Conservation (phyloP, 2,888 invertebrate species). For the Aphrophora alni region DNA sequence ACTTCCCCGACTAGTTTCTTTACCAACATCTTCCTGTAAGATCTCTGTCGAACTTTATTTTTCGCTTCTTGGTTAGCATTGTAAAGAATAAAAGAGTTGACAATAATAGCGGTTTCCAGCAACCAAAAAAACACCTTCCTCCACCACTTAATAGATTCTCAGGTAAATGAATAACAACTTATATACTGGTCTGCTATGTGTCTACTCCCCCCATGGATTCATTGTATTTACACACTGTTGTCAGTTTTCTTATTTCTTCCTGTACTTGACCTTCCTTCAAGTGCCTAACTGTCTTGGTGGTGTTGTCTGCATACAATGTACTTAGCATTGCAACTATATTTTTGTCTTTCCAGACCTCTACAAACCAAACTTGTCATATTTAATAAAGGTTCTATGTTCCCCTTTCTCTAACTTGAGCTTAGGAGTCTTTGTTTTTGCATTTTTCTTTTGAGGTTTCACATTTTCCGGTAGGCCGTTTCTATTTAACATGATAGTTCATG, state of each 20-base stretch:
- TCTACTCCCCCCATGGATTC: conserved; percentile 18
- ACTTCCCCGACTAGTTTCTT: too few relatives aligned
- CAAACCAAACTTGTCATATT: not conserved
- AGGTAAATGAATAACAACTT: conserved; percentile 7
- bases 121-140: too few relatives aligned
- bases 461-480: conserved; percentile 11
- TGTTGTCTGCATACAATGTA: conserved; percentile 17
- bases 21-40: too few relatives aligned
- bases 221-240: conserved; percentile 14
- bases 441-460: conserved; percentile 9
- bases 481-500: conserved; percentile 15
- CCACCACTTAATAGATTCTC: conserved; percentile 14
- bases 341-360: conserved; percentile 11
- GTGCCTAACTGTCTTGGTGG: conserved; percentile 4
- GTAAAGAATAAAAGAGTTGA: too few relatives aligned
- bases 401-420: too few relatives aligned
- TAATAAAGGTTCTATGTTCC: not conserved
- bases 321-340: conserved; percentile 24
- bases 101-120: too few relatives aligned
- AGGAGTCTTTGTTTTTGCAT: too few relatives aligned
- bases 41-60: too few relatives aligned
- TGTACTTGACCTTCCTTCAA: too few relatives aligned
- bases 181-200: conserved; percentile 16
- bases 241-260: too few relatives aligned
- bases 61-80: too few relatives aligned